phyloP scores from a whole-genome alignment of 2,113 vertebrate species.

The Scolopax mira region DNA sequence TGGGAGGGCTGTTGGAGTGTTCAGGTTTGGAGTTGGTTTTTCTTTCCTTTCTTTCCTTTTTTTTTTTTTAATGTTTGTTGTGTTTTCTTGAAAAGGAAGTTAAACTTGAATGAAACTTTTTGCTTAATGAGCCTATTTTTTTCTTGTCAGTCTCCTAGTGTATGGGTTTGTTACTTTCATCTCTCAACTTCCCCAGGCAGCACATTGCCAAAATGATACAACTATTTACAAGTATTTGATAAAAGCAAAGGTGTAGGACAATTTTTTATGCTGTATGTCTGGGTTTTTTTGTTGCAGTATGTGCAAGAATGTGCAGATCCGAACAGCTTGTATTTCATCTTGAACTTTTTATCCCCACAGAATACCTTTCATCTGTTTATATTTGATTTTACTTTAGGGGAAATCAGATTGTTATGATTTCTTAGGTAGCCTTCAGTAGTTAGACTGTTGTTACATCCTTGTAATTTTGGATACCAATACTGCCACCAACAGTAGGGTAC shows the following conservation, averaged over 20 bases:
- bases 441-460: background rate
- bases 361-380: background rate
- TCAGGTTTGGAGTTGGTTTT: background rate
- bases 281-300: accelerated
- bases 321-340: background rate
- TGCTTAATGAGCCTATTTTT: background rate
- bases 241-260: background rate
- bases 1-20: background rate
- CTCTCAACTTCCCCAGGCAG: background rate
- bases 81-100: background rate
- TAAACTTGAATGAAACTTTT: background rate
- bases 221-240: background rate
- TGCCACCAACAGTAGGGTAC: background rate
- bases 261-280: background rate
- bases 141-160: background rate
- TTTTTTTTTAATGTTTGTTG: background rate
- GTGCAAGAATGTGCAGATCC: background rate
- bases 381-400: background rate
- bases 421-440: background rate
- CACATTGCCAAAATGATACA: background rate
- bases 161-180: background rate
- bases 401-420: background rate
- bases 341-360: background rate
- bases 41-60: too few relatives aligned
- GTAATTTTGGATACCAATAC: background rate